phyloP scores from a whole-genome alignment of 2,888 invertebrate genomes.

The Alcis repandata region DNA sequence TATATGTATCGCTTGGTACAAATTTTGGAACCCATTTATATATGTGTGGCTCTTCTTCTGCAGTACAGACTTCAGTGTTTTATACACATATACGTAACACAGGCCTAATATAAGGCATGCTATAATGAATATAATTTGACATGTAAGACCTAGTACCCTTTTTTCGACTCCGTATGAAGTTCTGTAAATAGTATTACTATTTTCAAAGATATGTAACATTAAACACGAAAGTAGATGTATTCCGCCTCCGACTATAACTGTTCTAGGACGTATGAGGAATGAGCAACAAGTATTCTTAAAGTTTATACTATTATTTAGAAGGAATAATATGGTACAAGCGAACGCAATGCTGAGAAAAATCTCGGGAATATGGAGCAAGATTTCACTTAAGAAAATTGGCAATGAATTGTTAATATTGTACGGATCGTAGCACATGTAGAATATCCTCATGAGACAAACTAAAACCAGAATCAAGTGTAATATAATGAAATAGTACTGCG shows the following conservation, averaged over 20 bases:
- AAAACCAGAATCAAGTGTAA: constrained; percentile 93
- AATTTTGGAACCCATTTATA: constrained; percentile 92
- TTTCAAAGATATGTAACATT: constrained; percentile 92
- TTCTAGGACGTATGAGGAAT: constrained; percentile 91
- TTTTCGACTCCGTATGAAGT: constrained; percentile 80
- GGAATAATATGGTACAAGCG: constrained; percentile 93
- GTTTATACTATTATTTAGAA: constrained; percentile 92
- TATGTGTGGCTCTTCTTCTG: constrained; percentile 93
- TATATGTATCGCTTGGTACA: constrained; percentile 95
- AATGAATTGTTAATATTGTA: constrained; percentile 95
- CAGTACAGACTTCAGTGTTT: constrained; percentile 90
- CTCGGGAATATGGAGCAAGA: constrained; percentile 93
- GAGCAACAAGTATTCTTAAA: constrained; percentile 90
- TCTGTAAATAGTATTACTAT: constrained; percentile 81
- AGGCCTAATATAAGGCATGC: constrained; percentile 94
- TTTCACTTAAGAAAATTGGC: constrained; percentile 92
- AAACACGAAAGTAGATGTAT: constrained; percentile 93
- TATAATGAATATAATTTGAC: constrained; percentile 94
- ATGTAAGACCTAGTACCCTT: constrained; percentile 90
- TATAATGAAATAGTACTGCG: constrained; percentile 95
- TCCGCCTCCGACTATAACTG: constrained; percentile 92
- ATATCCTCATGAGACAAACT: constrained; percentile 93
- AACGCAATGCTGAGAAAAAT: constrained; percentile 96
- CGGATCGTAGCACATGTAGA: constrained; percentile 96
- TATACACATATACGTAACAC: constrained; percentile 94